phyloP scores from a whole-genome alignment of 1,140 invertebrate genomes.

The Musca vetustissima region DNA sequence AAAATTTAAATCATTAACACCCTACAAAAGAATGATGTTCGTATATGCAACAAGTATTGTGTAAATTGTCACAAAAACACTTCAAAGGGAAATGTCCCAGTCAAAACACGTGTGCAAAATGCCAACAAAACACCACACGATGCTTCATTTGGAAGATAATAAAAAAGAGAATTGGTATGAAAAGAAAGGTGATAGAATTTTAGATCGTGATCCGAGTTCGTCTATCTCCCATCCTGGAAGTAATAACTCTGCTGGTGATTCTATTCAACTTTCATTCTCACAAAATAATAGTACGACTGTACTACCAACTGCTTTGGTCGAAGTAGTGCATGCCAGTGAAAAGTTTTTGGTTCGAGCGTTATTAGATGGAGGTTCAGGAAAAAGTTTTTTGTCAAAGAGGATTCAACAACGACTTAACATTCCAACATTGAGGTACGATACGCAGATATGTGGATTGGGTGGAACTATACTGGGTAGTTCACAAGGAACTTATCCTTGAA shows the following conservation, averaged over 20 bases:
- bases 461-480: not conserved
- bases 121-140: not conserved
- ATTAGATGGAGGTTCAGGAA: slow-evolving; percentile 1
- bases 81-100: slow-evolving; percentile 1
- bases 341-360: slow-evolving; percentile 3
- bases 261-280: not conserved
- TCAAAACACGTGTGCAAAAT: not conserved
- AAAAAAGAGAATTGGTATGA: too few relatives aligned
- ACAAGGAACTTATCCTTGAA: not conserved
- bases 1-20: not conserved
- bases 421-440: not conserved
- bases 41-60: slow-evolving; percentile 12
- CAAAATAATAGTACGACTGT: not conserved
- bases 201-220: not conserved
- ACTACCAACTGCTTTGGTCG: not conserved
- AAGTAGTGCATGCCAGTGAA: not conserved
- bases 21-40: too few relatives aligned
- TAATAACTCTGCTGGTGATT: not conserved
- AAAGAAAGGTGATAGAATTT: not conserved
- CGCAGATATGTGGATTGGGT: not conserved
- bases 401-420: not conserved
- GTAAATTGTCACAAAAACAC: not conserved
- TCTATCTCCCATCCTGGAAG: not conserved
- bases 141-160: not conserved
- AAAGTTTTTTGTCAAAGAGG: slow-evolving; percentile 4